Conservation (phyloP, 2,113 vertebrate genomes). For the Probosciger aterrimus region DNA sequence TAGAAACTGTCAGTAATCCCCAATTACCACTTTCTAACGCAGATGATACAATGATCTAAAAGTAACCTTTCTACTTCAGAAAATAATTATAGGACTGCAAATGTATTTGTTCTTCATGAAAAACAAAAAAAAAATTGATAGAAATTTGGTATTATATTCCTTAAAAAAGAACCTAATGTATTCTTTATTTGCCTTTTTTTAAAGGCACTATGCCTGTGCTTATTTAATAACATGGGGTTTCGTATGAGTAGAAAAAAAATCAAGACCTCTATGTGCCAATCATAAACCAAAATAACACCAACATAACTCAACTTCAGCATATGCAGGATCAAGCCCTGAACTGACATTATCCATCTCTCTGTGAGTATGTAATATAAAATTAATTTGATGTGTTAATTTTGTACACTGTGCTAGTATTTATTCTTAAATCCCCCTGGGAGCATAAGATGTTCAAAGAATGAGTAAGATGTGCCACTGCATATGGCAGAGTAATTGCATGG, state of each 20-base stretch:
- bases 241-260: background rate
- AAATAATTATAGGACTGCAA: background rate
- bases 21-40: background rate
- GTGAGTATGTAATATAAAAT: background rate
- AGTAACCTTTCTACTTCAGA: background rate
- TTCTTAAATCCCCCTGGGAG: background rate
- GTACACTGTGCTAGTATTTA: background rate
- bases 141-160: background rate
- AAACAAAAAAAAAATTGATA: background rate
- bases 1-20: background rate
- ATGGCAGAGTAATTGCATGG: background rate
- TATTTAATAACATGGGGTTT: background rate
- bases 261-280: background rate
- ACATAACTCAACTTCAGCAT: background rate
- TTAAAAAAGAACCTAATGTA: background rate
- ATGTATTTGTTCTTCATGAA: background rate
- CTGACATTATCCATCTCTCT: background rate
- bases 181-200: background rate
- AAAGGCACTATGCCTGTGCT: background rate
- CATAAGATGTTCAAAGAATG: background rate
- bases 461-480: background rate
- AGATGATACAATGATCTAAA: background rate
- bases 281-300: slow-evolving; percentile 4
- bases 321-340: background rate
- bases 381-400: slow-evolving; percentile 27